A percentile compares a stretch with the other conserved stretches of the same genome.
These are phyloP conservation scores for Cybosia mesomella DNA, from an alignment of 2,888 invertebrate genomes.

Conservation along the genomic window DNA sequence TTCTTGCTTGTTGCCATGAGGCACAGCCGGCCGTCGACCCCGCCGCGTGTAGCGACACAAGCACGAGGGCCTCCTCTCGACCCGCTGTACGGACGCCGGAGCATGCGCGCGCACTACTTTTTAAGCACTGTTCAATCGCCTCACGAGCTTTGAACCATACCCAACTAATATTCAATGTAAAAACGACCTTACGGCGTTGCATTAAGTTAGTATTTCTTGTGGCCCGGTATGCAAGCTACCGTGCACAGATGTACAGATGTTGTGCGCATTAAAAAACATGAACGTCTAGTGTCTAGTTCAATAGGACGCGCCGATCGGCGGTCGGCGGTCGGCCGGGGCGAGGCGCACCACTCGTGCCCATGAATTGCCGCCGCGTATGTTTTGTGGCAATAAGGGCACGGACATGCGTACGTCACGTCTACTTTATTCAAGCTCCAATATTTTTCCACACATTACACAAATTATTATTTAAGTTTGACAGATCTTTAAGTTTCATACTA, in stretches of 20 bases:
- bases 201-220: background rate
- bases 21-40: too few species aligned
- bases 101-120: constrained; percentile 48
- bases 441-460: background rate
- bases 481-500: background rate
- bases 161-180: constrained; percentile 10
- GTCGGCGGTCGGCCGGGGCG: background rate
- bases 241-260: constrained; percentile 70
- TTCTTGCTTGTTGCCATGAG: too few species aligned
- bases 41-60: too few species aligned
- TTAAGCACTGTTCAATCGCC: constrained; percentile 25
- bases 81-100: constrained; percentile 54
- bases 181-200: constrained; percentile 3
- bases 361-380: background rate
- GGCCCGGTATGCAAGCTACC: constrained; percentile 5
- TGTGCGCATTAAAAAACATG: constrained; percentile 71
- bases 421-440: background rate
- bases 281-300: constrained; percentile 69
- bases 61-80: constrained; percentile 58
- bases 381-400: background rate
- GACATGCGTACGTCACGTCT: background rate
- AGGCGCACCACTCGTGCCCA: background rate
- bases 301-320: constrained; percentile 52
- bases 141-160: constrained; percentile 25
- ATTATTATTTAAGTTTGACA: background rate